Evolutionary conservation across 2,888 invertebrate species (phyloP).

Genomic region (Nemurella pictetii): DNA sequence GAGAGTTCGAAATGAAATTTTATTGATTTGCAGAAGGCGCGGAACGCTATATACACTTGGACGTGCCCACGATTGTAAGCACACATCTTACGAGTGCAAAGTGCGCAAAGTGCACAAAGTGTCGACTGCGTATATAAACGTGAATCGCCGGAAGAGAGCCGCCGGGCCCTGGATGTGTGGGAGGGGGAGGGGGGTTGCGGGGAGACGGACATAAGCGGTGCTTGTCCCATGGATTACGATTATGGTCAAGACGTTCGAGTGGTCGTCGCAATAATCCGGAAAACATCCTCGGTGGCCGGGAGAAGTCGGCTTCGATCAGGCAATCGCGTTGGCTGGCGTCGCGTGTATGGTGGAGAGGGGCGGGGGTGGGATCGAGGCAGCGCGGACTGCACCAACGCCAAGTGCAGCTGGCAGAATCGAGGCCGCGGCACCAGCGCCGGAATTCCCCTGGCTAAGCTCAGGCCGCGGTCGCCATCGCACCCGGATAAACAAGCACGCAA

Average conservation of each 20-base stretch:
- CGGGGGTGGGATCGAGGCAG: background rate
- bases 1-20: constrained; percentile 26
- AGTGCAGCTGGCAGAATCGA: background rate
- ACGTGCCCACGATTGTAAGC: background rate
- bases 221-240: constrained; percentile 29
- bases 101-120: background rate
- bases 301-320: background rate
- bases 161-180: too few species aligned
- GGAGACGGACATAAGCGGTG: background rate
- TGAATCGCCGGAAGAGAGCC: constrained; percentile 15
- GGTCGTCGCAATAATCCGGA: constrained; percentile 1
- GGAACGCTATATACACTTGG: constrained; percentile 7
- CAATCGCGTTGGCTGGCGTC: too few species aligned
- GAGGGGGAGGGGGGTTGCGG: too few species aligned
- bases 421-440: background rate
- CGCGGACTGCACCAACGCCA: background rate
- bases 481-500: constrained; percentile 35
- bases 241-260: constrained; percentile 28
- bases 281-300: background rate
- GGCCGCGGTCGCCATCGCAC: background rate
- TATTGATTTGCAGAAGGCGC: background rate
- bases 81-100: background rate
- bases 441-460: constrained; percentile 28
- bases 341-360: background rate
- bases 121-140: constrained; percentile 7